Percentiles rank a stretch among this genome's conserved stretches.
Conservation (phyloP, 2,888 invertebrate species). For the Dasypogon diadema region DNA sequence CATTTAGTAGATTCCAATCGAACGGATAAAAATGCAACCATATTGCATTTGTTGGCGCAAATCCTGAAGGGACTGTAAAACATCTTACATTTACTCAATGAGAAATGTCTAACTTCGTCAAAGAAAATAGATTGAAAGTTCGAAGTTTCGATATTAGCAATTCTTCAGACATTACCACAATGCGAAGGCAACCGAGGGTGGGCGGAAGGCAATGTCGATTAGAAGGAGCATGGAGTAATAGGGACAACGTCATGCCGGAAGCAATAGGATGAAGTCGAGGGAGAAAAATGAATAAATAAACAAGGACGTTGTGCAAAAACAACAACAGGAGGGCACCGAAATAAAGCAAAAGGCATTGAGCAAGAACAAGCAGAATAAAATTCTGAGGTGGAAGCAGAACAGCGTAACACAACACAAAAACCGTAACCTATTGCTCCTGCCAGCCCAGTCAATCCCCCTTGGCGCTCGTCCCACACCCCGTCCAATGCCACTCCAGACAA, state of each 20-base stretch:
- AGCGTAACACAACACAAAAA: slow-evolving; percentile 47
- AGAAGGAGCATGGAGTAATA: neutral
- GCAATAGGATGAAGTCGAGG: slow-evolving; percentile 23
- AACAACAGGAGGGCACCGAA: neutral
- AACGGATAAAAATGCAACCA: no score
- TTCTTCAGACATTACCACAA: slow-evolving; percentile 33
- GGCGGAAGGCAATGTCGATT: slow-evolving; percentile 14
- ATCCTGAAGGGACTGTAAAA: neutral
- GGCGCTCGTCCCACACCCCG: neutral
- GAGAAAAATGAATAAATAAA: slow-evolving; percentile 47
- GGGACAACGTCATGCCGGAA: slow-evolving; percentile 19
- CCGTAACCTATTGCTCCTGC: slow-evolving; percentile 47
- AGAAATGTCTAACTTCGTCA: slow-evolving; percentile 12
- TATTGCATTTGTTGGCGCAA: no score
- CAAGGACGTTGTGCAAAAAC: slow-evolving; percentile 40
- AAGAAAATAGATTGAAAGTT: slow-evolving; percentile 12
- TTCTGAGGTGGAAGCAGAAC: slow-evolving; percentile 42
- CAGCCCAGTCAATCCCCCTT: slow-evolving; percentile 35
- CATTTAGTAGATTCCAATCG: no score
- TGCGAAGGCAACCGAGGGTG: neutral
- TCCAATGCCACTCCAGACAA: slow-evolving; percentile 36
- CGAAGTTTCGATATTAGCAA: slow-evolving; percentile 42
- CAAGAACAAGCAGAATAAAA: slow-evolving; percentile 39
- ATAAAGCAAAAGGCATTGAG: slow-evolving; percentile 8
- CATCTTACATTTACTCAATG: slow-evolving; percentile 25